Evolutionary conservation across 35 echinoderm and acorn worm species (phyloP), one percentile per base, ranked within the genome.

Genomic region (Lytechinus variegatus): DNA sequence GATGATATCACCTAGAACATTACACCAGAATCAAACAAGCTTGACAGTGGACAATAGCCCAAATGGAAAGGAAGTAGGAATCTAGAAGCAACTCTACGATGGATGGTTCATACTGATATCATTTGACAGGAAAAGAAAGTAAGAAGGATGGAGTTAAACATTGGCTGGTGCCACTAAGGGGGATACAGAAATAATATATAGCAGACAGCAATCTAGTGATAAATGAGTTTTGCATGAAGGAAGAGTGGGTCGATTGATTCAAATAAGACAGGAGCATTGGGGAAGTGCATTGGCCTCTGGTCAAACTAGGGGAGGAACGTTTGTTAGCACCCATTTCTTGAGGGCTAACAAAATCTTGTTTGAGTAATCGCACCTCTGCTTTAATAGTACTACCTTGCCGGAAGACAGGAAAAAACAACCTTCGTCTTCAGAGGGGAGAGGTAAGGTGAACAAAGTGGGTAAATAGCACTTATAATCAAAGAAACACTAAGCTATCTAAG

Each of bases 181-280:
- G 56, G 33, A 24, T 79, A 79, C 6, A 79, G 66, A 79, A 6
- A 79, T 79, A 79, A 79, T 24, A 1, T 79, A 79, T 79, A 24
- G 66, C 66, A 79, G 66, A 79, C 66, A 79, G 66, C 66, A 79
- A 79, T 79, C 66, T n/a, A 14, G 14, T 79, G 66, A 79, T 79
- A 79, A 79, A 79, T 79, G 66, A 79, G 66, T 79, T 79, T 79
- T 79, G 66, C n/a, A 79, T 79, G 66, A 79, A 79, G 66, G 66
- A 79, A 19, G 66, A 79, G 66, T 79, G 66, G 66, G 66, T 16
- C 66, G 66, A 79, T 79, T 79, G 66, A 79, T 79, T 79, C 66
- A 7, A 79, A 79, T 79, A 79, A 79, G 66, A 79, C 66, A 79
- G 66, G 66, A 79, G 66, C 66, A 79, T 8, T 8, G 33, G 66